Conservation (phyloP, 2,888 invertebrate genomes). For the Drosophila kuntzei region DNA sequence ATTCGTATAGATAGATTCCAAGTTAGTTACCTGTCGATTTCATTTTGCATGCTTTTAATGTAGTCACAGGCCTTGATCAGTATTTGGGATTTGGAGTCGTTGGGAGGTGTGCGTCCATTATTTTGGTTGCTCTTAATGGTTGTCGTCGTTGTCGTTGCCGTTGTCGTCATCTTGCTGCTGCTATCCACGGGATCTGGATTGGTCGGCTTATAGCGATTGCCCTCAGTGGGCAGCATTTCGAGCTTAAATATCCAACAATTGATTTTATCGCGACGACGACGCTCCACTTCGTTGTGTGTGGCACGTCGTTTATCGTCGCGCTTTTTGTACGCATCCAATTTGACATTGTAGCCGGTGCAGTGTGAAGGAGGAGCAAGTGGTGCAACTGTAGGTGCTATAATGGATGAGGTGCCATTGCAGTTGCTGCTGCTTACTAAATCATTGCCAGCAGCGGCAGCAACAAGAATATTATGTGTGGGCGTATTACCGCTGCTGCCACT, state of each 20-base stretch:
- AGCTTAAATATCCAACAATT: conserved; percentile 98
- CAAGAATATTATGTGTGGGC: conserved; percentile 34
- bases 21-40: conserved; percentile 88
- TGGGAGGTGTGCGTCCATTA: conserved; percentile 85
- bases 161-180: background rate
- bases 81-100: conserved; percentile 97
- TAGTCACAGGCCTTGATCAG: conserved; percentile 98
- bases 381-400: no score
- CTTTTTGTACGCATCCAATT: conserved; percentile 85
- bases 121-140: conserved; percentile 37
- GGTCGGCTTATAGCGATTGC: conserved; percentile 54
- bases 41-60: conserved; percentile 93
- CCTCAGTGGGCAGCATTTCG: conserved; percentile 92
- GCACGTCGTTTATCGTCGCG: conserved; percentile 95
- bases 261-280: conserved; percentile 96
- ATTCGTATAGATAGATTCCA: no score
- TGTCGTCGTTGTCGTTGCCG: conserved; percentile 16
- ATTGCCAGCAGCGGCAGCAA: conserved; percentile 21
- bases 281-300: conserved; percentile 98
- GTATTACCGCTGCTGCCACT: conserved; percentile 23
- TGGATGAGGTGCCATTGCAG: no score
- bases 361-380: conserved; percentile 12
- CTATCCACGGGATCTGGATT: background rate
- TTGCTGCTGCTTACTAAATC: conserved; percentile 16
- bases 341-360: conserved; percentile 55